Evolutionary conservation across 2,888 invertebrate genomes (phyloP).

Genomic region (Fabriciana adippe): DNA sequence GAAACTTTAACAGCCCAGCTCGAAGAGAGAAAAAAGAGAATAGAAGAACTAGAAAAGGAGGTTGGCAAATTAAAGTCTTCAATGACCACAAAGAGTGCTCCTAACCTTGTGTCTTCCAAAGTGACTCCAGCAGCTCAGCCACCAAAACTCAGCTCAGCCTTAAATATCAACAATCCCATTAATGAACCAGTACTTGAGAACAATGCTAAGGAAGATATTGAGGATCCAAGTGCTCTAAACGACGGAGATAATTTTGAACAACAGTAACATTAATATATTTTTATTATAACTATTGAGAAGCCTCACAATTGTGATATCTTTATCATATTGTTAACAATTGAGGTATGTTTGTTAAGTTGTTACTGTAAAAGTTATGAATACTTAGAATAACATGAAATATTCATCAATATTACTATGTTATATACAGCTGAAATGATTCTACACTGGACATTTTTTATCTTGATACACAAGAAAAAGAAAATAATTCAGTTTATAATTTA

Average conservation of each 20-base stretch:
- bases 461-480: no score
- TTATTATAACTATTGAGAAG: constrained; percentile 29
- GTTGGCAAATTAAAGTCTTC: constrained; percentile 62
- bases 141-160: constrained; percentile 65
- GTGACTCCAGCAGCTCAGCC: constrained; percentile 70
- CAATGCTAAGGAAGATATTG: constrained; percentile 78
- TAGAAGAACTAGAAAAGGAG: constrained; percentile 70
- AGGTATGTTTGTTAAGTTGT: constrained; percentile 13
- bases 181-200: constrained; percentile 72
- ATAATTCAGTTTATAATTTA: no score
- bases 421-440: no score
- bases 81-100: constrained; percentile 65
- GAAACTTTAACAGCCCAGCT: constrained; percentile 67
- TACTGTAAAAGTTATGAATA: constrained; percentile 1
- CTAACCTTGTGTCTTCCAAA: constrained; percentile 57
- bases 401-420: neutral
- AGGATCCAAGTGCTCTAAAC: constrained; percentile 68
- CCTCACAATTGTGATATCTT: constrained; percentile 44
- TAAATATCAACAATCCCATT: constrained; percentile 59
- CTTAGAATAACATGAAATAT: neutral
- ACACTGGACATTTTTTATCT: no score
- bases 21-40: constrained; percentile 65
- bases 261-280: constrained; percentile 46
- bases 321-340: constrained; percentile 31
- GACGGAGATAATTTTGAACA: constrained; percentile 72